Evolutionary conservation across 92 coral and sea anemone species (phyloP), one percentile per base, ranked within the genome.

Genomic region (Porites cylindrica): DNA sequence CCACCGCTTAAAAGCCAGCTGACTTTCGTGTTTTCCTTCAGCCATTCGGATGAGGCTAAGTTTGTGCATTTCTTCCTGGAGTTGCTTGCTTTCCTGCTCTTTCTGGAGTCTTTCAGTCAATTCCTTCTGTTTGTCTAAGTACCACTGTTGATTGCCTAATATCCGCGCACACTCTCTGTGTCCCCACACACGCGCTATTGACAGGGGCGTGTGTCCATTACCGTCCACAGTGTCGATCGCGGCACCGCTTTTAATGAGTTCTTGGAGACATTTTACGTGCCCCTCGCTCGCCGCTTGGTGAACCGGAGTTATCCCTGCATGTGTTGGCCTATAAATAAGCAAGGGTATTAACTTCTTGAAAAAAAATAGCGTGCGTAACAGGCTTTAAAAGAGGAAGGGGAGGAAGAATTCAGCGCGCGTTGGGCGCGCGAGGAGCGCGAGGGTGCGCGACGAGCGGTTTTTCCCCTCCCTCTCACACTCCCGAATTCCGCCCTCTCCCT

Each of bases 231-330:
- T 67, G 83, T 97, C 91, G 13, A 93, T 95, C n/a, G 23, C 68
- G 11, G 91, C 99, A 10, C 98, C 98, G 6, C 93, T 92, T 53
- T 87, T 90, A 59, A 92, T 93, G 10, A 97, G 91, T 43, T 89
- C 92, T 69, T 82, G 86, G 20, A 97, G 91, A 53, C 99, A 97
- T 79, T 93, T 95, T 1, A 95, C 94, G 56, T 95, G 98, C 38
- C 99, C 99, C 71, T 96, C 95, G 18, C 90, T 92, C 14, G 99
- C 97, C 38, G 98, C 99, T 80, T 94, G 94, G 78, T 97, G 99
- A 1, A 95, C 98, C 38, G 96, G 98, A 47, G 97, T 93, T 60
- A 84, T 91, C 12, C 98, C 98, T 24, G 93, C 88, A 82, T 86
- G 77, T 74, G 94, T 97, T 17, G 97, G 87, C 76, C 99, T 96